A percentile compares a stretch with the other conserved stretches of the same genome.
phyloP scores from a whole-genome alignment of 2,888 invertebrate species.

The Galeruca laticollis region DNA sequence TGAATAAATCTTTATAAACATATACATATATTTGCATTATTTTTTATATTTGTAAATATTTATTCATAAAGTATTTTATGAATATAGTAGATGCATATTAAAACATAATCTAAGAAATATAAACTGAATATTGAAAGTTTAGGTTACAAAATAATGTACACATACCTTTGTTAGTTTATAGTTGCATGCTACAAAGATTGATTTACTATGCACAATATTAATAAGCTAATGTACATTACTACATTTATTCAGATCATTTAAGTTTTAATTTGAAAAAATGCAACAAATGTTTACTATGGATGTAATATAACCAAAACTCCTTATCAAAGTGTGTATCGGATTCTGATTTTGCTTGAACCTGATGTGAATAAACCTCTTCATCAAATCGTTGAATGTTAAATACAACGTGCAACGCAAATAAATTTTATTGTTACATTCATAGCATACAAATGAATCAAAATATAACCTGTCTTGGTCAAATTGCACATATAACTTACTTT shows the following conservation, averaged over 20 bases:
- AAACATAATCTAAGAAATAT: no score
- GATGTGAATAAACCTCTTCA: conserved; percentile 43
- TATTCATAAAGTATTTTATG: no score
- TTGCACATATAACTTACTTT: conserved; percentile 28
- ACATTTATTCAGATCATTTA: neutral
- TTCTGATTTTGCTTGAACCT: conserved; percentile 34
- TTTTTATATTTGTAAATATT: no score
- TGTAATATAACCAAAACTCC: conserved; percentile 17
- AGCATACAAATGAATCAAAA: conserved; percentile 45
- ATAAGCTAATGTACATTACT: neutral
- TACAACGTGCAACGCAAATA: conserved; percentile 53
- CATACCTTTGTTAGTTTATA: neutral
- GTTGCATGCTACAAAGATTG: neutral
- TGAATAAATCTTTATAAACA: no score
- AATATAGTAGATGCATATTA: no score
- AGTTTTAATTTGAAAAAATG: neutral
- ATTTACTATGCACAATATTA: neutral
- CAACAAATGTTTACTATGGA: neutral
- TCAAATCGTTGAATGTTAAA: conserved; percentile 42
- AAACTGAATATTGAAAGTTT: no score
- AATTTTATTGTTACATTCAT: conserved; percentile 47
- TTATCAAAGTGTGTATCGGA: conserved; percentile 40
- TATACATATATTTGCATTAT: no score
- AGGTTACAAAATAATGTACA: neutral
- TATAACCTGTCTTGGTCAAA: conserved; percentile 37